Evolutionary conservation across 2,888 invertebrate genomes (phyloP), one percentile per base, ranked within the genome.

Genomic region (Eurois occulta): DNA sequence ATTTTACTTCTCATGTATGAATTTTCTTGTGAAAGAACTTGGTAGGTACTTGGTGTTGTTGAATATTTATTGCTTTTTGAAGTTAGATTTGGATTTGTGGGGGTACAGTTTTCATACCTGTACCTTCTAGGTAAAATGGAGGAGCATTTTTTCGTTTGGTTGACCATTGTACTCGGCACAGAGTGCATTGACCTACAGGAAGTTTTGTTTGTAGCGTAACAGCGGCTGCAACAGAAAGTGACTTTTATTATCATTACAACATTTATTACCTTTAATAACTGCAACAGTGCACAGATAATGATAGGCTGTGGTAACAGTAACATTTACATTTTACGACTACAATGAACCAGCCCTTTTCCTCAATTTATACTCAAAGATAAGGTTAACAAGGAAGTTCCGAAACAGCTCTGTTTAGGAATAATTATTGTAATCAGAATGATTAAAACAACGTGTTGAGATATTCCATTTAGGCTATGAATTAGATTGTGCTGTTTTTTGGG

Each of bases 1-100:
- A 81, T 83, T 86, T 81, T 72, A 76, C 73, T 72, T 70, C 55
- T 77, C 77, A 77, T 84, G 72, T 85, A 78, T 81, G 83, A 86
- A 73, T 83, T 85, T 85, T 76, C 69, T 77, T 52, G 13, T 66
- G 46, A 72, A 58, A 55, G 64, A 84, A 66, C 55, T 84, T 77
- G 24, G 75, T 10, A 35, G 64, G 58, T n/a, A n/a, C n/a, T n/a
- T n/a, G n/a, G n/a, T 72, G 67, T 80, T 84, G 71, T 78, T 78
- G 70, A 79, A 84, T 80, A 81, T 81, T 70, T 79, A 77, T 73
- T 48, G 35, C 28, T 79, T 66, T 66, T 76, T 74, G 2, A 67
- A 75, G 46, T 81, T 72, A 38, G 67, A 60, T 81, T 79, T 73
- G 65, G 13, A 35, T 60, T 78, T 79, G 16, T 58, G 41, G 46